phyloP scores from a whole-genome alignment of 2,888 invertebrate species.

The Nemotelus nigrinus region DNA sequence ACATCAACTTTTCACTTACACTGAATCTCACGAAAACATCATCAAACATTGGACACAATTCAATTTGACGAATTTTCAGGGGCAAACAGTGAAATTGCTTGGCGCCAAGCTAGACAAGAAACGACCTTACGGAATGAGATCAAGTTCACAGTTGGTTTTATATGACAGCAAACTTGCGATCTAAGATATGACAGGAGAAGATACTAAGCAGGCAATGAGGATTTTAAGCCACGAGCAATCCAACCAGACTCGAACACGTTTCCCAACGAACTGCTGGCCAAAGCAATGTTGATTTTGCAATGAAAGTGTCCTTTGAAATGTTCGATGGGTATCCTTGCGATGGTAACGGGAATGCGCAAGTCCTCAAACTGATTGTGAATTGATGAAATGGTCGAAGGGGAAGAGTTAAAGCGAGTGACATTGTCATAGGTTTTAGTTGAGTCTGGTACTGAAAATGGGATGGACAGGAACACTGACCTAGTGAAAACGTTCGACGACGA shows the following conservation, averaged over 20 bases:
- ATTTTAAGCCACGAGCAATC: background rate
- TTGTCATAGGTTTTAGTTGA: background rate
- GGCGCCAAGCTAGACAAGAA: constrained; percentile 6
- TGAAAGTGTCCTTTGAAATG: no score
- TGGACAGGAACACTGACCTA: background rate
- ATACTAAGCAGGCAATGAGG: background rate
- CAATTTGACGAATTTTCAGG: no score
- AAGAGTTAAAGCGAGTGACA: background rate
- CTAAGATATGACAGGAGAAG: no score
- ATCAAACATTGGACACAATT: background rate
- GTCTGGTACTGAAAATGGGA: background rate
- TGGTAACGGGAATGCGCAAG: background rate
- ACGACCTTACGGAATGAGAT: background rate
- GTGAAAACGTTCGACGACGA: background rate
- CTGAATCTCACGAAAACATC: constrained; percentile 7
- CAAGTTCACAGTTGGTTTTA: background rate
- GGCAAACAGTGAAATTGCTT: background rate
- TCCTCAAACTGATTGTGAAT: background rate
- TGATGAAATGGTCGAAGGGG: background rate
- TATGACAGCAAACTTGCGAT: no score
- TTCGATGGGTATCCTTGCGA: background rate
- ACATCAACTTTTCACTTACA: constrained; percentile 24
- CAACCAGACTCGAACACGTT: constrained; percentile 2
- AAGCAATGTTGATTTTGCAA: no score
- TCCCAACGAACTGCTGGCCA: background rate